phyloP scores from a whole-genome alignment of 2,113 vertebrate genomes.

The Tamias sibiricus region DNA sequence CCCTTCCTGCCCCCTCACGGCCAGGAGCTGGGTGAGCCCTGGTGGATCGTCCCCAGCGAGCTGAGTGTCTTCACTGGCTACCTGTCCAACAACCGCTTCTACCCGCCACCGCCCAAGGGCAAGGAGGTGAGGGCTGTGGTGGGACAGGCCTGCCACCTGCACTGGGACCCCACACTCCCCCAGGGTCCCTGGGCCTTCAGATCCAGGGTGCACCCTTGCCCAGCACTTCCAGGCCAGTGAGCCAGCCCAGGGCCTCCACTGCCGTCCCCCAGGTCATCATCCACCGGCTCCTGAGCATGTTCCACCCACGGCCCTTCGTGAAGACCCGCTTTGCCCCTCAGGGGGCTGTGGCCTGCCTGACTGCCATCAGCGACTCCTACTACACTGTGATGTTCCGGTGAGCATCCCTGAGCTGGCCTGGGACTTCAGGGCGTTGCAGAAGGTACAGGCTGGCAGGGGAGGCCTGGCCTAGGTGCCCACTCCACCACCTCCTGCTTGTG shows the following conservation, averaged over 20 bases:
- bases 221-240: background rate
- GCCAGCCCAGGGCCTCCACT: background rate
- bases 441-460: accelerated
- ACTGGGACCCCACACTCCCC: background rate
- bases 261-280: constrained; percentile 89
- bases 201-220: background rate
- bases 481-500: background rate
- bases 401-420: constrained; percentile 28
- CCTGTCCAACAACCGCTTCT: constrained; percentile 97
- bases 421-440: background rate
- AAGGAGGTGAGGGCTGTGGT: constrained; percentile 91
- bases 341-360: constrained; percentile 94
- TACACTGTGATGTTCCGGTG: constrained; percentile 95
- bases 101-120: constrained; percentile 93
- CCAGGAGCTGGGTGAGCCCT: constrained; percentile 92
- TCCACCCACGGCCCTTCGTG: constrained; percentile 96
- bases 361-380: constrained; percentile 94
- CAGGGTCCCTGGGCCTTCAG: background rate
- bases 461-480: background rate
- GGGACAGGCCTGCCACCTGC: accelerated
- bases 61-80: constrained; percentile 97
- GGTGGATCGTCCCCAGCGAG: constrained; percentile 98
- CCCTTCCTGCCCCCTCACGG: constrained; percentile 94
- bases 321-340: constrained; percentile 97
- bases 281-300: constrained; percentile 96